phyloP scores from a whole-genome alignment of 2,888 invertebrate species.

The Diarsia dahlii region DNA sequence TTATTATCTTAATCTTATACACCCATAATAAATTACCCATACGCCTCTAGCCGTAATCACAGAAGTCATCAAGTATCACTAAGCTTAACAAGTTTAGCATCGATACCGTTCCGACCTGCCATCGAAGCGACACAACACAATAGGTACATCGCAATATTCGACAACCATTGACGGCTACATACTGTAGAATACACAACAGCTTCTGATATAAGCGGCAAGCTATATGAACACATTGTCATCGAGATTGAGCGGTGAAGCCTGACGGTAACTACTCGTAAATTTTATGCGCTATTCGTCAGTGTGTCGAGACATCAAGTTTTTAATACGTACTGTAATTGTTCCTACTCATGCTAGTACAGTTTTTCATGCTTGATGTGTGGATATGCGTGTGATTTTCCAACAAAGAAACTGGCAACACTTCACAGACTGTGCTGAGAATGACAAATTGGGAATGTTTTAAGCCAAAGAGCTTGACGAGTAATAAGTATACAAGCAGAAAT shows the following conservation, averaged over 20 bases:
- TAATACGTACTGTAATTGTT: slow-evolving; percentile 36
- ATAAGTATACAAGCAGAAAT: too few species aligned
- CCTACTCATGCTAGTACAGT: slow-evolving; percentile 6
- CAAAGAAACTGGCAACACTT: neutral
- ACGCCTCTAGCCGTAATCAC: slow-evolving; percentile 5
- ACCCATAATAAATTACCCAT: slow-evolving; percentile 19
- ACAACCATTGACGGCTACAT: slow-evolving; percentile 37
- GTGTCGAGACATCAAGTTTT: slow-evolving; percentile 37
- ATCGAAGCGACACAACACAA: slow-evolving; percentile 17
- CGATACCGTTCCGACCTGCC: slow-evolving; percentile 14
- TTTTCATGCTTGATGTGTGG: slow-evolving; percentile 4
- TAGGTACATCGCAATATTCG: slow-evolving; percentile 35
- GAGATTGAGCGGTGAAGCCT: slow-evolving; percentile 55
- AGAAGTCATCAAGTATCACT: slow-evolving; percentile 44
- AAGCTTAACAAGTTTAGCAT: slow-evolving; percentile 18
- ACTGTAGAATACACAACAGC: slow-evolving; percentile 15
- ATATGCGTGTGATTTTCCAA: slow-evolving; percentile 12
- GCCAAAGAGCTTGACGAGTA: neutral
- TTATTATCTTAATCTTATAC: slow-evolving; percentile 22
- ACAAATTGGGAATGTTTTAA: neutral
- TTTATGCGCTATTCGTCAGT: slow-evolving; percentile 45
- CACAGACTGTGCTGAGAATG: neutral
- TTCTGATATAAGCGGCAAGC: slow-evolving; percentile 22
- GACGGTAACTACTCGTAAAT: slow-evolving; percentile 65
- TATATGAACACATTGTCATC: slow-evolving; percentile 50